A percentile compares a stretch with the other conserved stretches of the same genome.
Evolutionary conservation across 2,113 vertebrate species (phyloP).

Genomic region (Porphyrio hochstetteri): DNA sequence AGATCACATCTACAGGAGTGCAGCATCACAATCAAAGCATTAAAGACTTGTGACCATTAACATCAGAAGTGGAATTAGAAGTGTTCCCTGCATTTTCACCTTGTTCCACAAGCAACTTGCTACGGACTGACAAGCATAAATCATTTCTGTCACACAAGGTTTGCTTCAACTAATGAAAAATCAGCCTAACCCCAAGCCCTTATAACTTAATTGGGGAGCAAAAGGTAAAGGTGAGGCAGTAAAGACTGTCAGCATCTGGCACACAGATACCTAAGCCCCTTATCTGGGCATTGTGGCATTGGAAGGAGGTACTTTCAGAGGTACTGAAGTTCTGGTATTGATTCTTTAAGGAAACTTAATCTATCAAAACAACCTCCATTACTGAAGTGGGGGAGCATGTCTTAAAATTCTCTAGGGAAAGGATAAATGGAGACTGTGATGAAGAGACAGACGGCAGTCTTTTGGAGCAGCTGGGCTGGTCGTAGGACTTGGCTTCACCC

Average conservation of each 20-base stretch:
- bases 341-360: not conserved
- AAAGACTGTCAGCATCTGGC: not conserved
- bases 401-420: not conserved
- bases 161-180: not conserved
- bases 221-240: not conserved
- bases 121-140: not conserved
- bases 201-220: not conserved
- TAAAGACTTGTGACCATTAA: not conserved
- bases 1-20: not conserved
- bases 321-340: not conserved
- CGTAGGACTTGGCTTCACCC: too few species aligned
- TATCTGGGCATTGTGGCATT: not conserved
- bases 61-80: not conserved
- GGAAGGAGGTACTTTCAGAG: not conserved
- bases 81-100: not conserved
- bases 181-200: not conserved
- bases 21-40: not conserved
- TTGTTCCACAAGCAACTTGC: not conserved
- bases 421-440: not conserved
- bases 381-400: not conserved
- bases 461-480: rapidly evolving
- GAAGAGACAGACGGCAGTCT: not conserved
- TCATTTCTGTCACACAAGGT: not conserved
- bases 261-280: too few species aligned
- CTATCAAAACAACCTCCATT: not conserved